Base-by-base conservation (phyloP, 2,888 invertebrate genomes). In the Melieria omissa region DNA sequence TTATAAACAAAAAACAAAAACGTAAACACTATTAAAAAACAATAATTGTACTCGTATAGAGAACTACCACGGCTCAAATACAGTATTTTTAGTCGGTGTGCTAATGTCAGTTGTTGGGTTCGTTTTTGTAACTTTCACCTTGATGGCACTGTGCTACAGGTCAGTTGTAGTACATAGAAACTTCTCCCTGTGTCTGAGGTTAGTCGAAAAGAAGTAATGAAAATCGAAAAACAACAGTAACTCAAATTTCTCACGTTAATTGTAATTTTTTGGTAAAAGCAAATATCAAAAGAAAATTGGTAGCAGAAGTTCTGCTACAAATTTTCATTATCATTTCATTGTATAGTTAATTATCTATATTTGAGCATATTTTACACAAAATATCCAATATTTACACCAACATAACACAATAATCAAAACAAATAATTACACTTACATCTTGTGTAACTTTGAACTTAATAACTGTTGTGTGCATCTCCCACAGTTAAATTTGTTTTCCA, bases 71-170 rank as follows among this genome's bases (percentile, higher is more conserved):
- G 96, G 96, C 91, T 96, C 95, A 90, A 96, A 96, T 92, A 96
- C 96, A 91, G 95, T 95, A 90, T 95, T 95, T 93, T 93, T 97
- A 92, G 97, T 97, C 90, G 95, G 93, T 92, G 95, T 95, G 90
- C 95, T 97, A 92, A 96, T 97, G 93, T 96, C 96, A 91, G 96
- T 96, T 92, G 96, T 97, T 93, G 97, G 96, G 93, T 96, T 96
- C 92, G 97, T 97, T 92, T 97, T 97, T 93, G 93, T 97, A 91
- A 93, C 96, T 92, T 97, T 97, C 93, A 96, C 97, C 91, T 93
- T 96, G 92, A 94, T 97, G 94, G 97, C 97, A 91, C 94, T 97
- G 92, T 97, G 97, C 95, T 97, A 97, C 95, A 95, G 96, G 95
- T 96, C 95, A 95, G 95, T 95, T 92, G 95, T 95, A 94, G 95